These are phyloP conservation scores for Tortrix viridana DNA, from an alignment of 2,888 invertebrate species.

Conservation along the genomic window DNA sequence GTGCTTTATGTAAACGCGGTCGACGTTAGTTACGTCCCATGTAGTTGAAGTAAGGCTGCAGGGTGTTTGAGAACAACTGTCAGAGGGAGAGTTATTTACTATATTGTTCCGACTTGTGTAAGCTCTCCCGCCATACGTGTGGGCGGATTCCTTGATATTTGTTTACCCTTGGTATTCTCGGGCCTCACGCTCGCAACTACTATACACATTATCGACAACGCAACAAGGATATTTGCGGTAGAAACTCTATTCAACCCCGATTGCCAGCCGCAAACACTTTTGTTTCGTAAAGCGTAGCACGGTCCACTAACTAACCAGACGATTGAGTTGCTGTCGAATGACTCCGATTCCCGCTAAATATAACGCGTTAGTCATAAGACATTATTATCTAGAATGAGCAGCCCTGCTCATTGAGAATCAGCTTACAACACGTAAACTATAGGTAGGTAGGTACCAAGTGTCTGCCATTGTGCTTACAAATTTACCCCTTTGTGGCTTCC, in stretches of 20 bases:
- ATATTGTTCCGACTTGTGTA: conserved; percentile 11
- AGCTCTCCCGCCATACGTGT: background rate
- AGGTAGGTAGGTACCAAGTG: background rate
- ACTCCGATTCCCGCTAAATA: conserved; percentile 29
- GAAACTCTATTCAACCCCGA: conserved; percentile 23
- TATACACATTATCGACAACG: conserved; percentile 1
- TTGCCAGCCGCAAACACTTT: conserved; percentile 33
- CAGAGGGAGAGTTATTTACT: conserved; percentile 2
- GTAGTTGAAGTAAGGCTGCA: no score
- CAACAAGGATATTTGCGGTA: conserved; percentile 23
- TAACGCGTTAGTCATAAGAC: conserved; percentile 22
- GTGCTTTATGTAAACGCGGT: no score
- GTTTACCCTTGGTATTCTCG: conserved; percentile 4
- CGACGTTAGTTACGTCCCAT: conserved; percentile 1
- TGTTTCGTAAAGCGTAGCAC: conserved; percentile 32
- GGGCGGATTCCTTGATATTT: conserved; percentile 16
- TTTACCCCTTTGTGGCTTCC: conserved; percentile 15
- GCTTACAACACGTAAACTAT: background rate
- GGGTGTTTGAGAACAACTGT: no score
- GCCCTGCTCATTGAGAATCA: background rate
- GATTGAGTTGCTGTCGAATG: conserved; percentile 28
- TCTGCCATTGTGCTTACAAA: conserved; percentile 11
- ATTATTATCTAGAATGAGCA: conserved; percentile 11
- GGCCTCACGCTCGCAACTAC: conserved; percentile 1
- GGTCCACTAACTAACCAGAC: conserved; percentile 36